phyloP scores from a whole-genome alignment of 2,113 vertebrate species.

The Jaculus jaculus region DNA sequence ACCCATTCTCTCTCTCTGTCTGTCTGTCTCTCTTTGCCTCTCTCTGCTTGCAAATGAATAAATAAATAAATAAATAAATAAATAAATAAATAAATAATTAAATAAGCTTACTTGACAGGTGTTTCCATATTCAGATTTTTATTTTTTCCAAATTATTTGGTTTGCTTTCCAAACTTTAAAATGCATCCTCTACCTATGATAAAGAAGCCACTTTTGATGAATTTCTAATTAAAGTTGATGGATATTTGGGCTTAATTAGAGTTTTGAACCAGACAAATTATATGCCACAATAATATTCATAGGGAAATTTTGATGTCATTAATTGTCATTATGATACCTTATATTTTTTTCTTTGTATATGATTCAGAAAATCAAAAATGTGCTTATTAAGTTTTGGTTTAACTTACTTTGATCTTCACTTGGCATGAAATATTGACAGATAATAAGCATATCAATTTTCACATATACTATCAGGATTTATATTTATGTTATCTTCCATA shows the following conservation, averaged over 20 bases:
- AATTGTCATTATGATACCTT: neutral
- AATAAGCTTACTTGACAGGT: no score
- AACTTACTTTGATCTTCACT: neutral
- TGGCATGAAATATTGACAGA: neutral
- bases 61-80: no score
- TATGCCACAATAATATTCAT: neutral
- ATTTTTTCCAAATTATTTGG: neutral
- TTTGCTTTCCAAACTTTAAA: conserved; percentile 28
- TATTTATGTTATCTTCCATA: neutral
- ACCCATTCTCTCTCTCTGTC: no score
- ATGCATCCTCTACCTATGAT: neutral
- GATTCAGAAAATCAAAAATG: neutral
- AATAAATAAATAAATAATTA: no score
- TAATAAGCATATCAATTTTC: neutral
- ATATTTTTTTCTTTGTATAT: neutral
- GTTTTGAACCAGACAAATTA: neutral
- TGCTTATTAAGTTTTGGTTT: neutral
- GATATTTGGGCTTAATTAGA: neutral
- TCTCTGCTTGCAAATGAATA: no score
- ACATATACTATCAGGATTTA: neutral
- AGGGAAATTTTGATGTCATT: neutral
- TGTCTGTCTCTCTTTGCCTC: no score
- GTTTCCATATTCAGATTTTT: neutral
- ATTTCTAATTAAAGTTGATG: conserved; percentile 17
- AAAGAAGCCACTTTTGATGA: conserved; percentile 3